These are phyloP conservation scores for Eueides isabella DNA, from an alignment of 1,140 invertebrate species.

Conservation along the genomic window DNA sequence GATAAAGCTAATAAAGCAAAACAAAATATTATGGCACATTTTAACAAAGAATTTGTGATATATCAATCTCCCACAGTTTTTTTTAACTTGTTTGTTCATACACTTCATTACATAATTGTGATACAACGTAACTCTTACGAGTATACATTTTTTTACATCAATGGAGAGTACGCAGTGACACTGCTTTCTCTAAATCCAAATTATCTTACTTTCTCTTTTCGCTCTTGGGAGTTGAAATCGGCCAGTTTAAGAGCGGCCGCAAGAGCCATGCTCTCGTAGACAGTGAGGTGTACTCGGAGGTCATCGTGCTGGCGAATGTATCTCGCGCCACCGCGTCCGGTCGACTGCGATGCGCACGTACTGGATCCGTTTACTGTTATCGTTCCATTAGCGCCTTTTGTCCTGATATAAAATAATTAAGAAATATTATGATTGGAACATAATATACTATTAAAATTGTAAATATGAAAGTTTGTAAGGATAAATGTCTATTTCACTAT, in stretches of 20 bases:
- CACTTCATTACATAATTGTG: no score
- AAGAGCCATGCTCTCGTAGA: constrained; percentile 91
- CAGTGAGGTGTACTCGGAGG: constrained; percentile 91
- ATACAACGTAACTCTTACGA: no score
- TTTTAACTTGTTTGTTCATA: no score
- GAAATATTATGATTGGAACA: not conserved
- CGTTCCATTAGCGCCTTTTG: constrained; percentile 80
- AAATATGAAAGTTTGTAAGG: no score
- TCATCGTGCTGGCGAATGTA: constrained; percentile 96
- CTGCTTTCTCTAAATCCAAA: constrained; percentile 42
- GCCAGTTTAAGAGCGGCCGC: constrained; percentile 92
- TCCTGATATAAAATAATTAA: constrained; percentile 61
- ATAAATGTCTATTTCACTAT: no score
- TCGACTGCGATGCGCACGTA: constrained; percentile 63
- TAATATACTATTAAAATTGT: no score
- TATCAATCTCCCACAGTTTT: no score
- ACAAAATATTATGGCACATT: not conserved
- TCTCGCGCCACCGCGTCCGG: constrained; percentile 78
- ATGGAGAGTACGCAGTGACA: not conserved
- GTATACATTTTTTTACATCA: not conserved
- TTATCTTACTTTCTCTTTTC: constrained; percentile 83
- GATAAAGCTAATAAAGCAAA: no score
- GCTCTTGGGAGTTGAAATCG: constrained; percentile 81
- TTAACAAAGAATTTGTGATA: not conserved
- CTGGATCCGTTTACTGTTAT: constrained; percentile 79